Evolutionary conservation across 1,140 invertebrate species (phyloP), one percentile per base, ranked within the genome.

Genomic region (Lepidostoma basale): DNA sequence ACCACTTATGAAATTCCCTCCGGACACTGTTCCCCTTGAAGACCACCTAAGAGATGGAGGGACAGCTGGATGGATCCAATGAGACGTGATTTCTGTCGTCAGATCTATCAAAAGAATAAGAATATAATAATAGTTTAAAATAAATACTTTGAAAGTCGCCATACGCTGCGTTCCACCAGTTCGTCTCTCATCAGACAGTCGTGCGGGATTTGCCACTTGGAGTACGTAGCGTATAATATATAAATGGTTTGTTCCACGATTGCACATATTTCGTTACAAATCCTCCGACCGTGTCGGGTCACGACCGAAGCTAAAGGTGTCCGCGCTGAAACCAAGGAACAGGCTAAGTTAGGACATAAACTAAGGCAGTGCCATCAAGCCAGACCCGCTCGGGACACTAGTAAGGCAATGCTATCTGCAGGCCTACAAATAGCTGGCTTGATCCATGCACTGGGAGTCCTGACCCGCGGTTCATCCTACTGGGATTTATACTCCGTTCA

Each of bases 241-340:
- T 67, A 67, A 70, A 71, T 71, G 67, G 69, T 63, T 49, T 58
- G 64, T 26, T 72, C 60, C 69, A 64, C 62, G 60, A 68, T 60
- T 59, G 60, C 70, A 44, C 70, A 71, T 72, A 62, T 65, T 67
- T 63, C 49, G 58, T 58, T 72, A 68, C 70, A 72, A 68, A 72
- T 68, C 66, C 70, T 64, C 47, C 58, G 60, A 33, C 60, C 39
- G 42, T 67, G 65, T 68, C 30, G 45, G 67, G 67, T 68, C 67
- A 68, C 67, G 67, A 68, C 52, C 58, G 36, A 18, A 62, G 59
- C 67, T 33, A 62, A 62, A 68, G 67, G 67, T 68, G 67, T 68
- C 67, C 58, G 40, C 39, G 58, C 65, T 49, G 22, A 30, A 40
- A 47, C 65, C 20, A 42, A 39, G 22, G 42, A 62, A 67, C 54